These are phyloP conservation scores for Synanthedon andrenaeformis DNA, from an alignment of 2,888 invertebrate genomes.

Conservation along the genomic window DNA sequence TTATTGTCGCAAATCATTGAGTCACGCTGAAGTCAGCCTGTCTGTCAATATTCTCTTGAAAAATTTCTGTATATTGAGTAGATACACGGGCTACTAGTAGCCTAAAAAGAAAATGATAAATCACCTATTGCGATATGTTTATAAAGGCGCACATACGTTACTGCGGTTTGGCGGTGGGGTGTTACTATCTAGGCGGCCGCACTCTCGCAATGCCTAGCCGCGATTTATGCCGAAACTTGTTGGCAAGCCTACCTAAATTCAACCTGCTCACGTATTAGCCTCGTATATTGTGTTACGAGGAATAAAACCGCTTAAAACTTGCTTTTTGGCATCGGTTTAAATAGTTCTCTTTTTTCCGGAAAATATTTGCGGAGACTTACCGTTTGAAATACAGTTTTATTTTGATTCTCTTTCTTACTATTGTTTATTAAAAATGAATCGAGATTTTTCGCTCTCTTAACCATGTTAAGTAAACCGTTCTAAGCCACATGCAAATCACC, in stretches of 20 bases:
- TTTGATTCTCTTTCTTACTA: not conserved
- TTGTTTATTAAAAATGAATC: too few relatives aligned
- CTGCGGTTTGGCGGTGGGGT: not conserved
- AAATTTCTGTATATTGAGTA: too few relatives aligned
- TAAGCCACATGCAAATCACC: too few relatives aligned
- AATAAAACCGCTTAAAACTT: conserved; percentile 20
- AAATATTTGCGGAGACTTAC: not conserved
- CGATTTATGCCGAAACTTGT: conserved; percentile 41
- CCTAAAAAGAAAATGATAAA: too few relatives aligned
- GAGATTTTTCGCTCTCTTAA: too few relatives aligned
- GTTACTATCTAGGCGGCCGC: conserved; percentile 21
- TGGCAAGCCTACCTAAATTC: conserved; percentile 28
- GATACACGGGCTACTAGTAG: too few relatives aligned
- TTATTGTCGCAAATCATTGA: too few relatives aligned
- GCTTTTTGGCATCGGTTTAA: conserved; percentile 14
- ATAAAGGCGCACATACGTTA: not conserved
- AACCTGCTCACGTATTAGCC: conserved; percentile 14
- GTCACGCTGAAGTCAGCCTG: too few relatives aligned
- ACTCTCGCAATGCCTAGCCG: conserved; percentile 14
- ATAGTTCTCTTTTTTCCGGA: conserved; percentile 3
- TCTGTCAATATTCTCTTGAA: too few relatives aligned
- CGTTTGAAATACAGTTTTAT: not conserved
- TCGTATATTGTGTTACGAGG: conserved; percentile 20
- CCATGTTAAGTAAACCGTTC: too few relatives aligned
- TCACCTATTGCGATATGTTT: too few relatives aligned